Conservation (phyloP, 1,140 invertebrate species). For the Camponotus pennsylvanicus region DNA sequence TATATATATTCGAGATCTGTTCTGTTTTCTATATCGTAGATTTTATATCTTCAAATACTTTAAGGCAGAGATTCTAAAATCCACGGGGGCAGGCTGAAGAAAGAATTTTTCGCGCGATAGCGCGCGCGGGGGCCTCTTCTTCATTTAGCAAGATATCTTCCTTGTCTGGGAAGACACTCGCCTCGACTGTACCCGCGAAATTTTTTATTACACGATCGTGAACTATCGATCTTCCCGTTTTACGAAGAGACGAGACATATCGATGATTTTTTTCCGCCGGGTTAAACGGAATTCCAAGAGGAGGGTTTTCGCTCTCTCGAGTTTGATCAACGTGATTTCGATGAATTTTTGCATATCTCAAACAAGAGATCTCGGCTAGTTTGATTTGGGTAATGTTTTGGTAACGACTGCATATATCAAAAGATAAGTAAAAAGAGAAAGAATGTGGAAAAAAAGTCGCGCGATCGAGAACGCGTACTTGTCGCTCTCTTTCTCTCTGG, state of each 20-base stretch:
- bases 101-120: constrained; percentile 33
- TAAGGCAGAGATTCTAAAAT: constrained; percentile 84
- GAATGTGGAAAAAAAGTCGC: neutral
- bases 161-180: constrained; percentile 1
- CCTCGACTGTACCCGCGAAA: constrained; percentile 12
- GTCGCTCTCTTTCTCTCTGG: constrained; percentile 3
- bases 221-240: constrained; percentile 67
- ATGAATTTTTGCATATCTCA: constrained; percentile 28
- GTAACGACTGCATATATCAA: constrained; percentile 15
- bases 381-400: constrained; percentile 42
- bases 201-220: constrained; percentile 52
- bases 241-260: constrained; percentile 58
- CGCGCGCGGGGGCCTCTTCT: constrained; percentile 28
- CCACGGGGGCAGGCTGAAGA: constrained; percentile 59
- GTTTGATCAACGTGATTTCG: neutral
- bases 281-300: neutral
- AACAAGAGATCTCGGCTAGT: constrained; percentile 23
- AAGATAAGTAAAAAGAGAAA: neutral
- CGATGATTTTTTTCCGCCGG: constrained; percentile 16
- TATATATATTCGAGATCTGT: constrained; percentile 81
- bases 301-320: neutral
- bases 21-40: constrained; percentile 86
- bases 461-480: constrained; percentile 19
- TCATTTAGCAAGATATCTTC: constrained; percentile 27
- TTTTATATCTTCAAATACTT: constrained; percentile 86